phyloP scores from a whole-genome alignment of 2,113 vertebrate species.

The Plestiodon gilberti region DNA sequence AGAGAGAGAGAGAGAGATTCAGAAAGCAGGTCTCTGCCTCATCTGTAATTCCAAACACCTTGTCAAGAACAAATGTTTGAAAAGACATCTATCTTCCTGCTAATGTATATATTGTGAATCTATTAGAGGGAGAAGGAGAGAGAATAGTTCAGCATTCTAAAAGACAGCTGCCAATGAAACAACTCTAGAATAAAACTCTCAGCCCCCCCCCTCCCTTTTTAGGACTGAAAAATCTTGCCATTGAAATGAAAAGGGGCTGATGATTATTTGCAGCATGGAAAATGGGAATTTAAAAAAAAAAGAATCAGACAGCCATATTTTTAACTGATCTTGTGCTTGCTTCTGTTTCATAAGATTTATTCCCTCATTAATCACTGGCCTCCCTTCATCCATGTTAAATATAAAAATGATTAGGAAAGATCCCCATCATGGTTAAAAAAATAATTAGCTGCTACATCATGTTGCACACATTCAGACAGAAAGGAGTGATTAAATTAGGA shows the following conservation, averaged over 20 bases:
- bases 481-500: conserved; percentile 91
- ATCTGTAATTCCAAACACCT: conserved; percentile 72
- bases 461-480: conserved; percentile 84
- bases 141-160: conserved; percentile 52
- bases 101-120: conserved; percentile 42
- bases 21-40: conserved; percentile 66
- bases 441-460: conserved; percentile 91
- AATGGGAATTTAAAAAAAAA: neutral
- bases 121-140: neutral
- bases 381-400: conserved; percentile 84
- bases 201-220: conserved; percentile 31
- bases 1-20: conserved; percentile 59
- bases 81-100: conserved; percentile 69
- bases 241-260: conserved; percentile 48
- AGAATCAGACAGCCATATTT: conserved; percentile 58
- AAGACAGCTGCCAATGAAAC: conserved; percentile 48
- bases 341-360: conserved; percentile 81
- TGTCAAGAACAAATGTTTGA: conserved; percentile 73
- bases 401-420: conserved; percentile 86
- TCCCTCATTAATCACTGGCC: conserved; percentile 88
- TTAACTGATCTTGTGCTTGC: conserved; percentile 68
- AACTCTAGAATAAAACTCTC: conserved; percentile 52
- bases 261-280: conserved; percentile 32
- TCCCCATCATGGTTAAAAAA: conserved; percentile 90
- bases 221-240: conserved; percentile 40